Conservation (phyloP, 2,888 invertebrate species). For the Tinea pellionella region DNA sequence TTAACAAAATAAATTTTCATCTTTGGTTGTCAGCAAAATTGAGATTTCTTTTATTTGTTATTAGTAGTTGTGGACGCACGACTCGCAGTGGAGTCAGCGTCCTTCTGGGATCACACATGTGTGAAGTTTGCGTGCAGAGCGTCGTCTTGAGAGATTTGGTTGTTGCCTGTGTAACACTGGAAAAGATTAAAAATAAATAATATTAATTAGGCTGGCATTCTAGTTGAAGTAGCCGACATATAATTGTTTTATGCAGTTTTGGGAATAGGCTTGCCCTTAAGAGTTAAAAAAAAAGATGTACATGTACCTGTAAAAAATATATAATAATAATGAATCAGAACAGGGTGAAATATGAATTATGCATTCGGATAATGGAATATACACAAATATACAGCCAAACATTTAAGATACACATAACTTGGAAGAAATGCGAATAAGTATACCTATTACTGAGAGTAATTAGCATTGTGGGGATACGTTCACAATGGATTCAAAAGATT, state of each 20-base stretch:
- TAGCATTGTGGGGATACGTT: neutral
- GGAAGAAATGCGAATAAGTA: no score
- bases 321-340: neutral
- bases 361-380: no score
- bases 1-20: no score
- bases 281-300: no score
- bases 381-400: no score
- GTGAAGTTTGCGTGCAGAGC: constrained; percentile 87
- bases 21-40: neutral
- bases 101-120: constrained; percentile 77
- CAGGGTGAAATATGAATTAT: no score
- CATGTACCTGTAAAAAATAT: neutral
- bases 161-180: constrained; percentile 87
- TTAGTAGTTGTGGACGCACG: neutral
- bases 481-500: neutral
- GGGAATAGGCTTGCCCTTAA: no score
- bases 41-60: neutral
- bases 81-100: neutral
- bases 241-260: neutral
- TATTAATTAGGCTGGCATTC: neutral
- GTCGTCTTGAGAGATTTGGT: constrained; percentile 80
- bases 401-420: no score
- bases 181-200: constrained; percentile 35
- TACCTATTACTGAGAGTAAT: no score
- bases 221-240: neutral